These are phyloP conservation scores for Phyllostomus hastatus DNA, from an alignment of 2,113 vertebrate species.

Conservation along the genomic window DNA sequence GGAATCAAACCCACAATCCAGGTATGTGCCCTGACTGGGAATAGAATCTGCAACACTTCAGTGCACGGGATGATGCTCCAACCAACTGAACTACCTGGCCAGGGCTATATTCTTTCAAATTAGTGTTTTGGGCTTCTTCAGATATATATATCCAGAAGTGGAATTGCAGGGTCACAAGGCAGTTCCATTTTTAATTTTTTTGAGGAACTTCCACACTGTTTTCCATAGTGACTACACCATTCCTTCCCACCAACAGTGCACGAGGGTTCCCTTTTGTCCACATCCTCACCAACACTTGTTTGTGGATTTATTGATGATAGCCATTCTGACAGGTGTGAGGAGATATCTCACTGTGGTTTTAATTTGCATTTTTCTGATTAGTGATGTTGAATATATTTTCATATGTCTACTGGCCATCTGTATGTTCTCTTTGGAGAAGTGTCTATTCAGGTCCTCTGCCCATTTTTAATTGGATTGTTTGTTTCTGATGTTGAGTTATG, in stretches of 20 bases:
- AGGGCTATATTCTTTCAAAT: not conserved
- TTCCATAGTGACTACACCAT: not conserved
- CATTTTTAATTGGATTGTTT: not conserved
- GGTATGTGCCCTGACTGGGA: not conserved
- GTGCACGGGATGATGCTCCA: not conserved
- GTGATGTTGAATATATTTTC: not conserved
- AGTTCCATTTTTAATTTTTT: not conserved
- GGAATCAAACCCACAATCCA: no score
- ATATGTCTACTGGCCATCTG: not conserved
- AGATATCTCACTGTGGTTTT: not conserved
- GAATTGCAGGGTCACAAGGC: not conserved
- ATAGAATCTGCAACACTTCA: no score
- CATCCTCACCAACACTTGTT: not conserved
- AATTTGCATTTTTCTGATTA: not conserved
- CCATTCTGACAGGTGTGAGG: not conserved
- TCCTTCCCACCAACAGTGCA: not conserved
- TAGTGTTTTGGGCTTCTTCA: not conserved
- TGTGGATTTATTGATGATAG: not conserved
- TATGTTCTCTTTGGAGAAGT: not conserved
- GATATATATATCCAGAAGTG: not conserved
- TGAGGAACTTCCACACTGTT: not conserved
- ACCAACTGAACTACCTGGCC: not conserved
- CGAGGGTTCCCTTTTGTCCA: not conserved
- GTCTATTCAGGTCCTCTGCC: not conserved
- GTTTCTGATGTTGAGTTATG: not conserved